phyloP scores from a whole-genome alignment of 1,140 invertebrate genomes.

The Penaeus chinensis region DNA sequence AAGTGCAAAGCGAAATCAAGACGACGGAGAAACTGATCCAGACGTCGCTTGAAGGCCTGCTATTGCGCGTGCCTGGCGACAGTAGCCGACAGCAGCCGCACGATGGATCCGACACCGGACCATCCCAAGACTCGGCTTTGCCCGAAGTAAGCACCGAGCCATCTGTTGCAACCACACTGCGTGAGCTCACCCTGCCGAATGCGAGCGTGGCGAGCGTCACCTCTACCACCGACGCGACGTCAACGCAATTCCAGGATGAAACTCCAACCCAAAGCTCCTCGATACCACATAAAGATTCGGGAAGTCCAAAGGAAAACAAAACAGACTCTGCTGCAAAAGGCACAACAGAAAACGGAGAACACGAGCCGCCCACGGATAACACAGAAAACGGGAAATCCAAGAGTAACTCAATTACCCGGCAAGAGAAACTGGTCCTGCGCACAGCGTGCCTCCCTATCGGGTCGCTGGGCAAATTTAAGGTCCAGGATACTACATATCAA shows the following conservation, averaged over 20 bases:
- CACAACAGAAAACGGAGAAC: background rate
- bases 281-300: no score
- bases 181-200: background rate
- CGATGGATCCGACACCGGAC: background rate
- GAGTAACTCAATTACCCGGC: background rate
- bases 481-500: constrained; percentile 47
- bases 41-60: constrained; percentile 42
- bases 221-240: background rate
- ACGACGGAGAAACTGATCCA: constrained; percentile 49
- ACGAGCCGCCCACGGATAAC: background rate
- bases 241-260: background rate
- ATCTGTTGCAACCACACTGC: background rate
- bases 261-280: background rate
- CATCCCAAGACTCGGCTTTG: background rate
- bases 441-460: constrained; percentile 49
- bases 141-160: no score
- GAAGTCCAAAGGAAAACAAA: background rate
- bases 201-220: background rate
- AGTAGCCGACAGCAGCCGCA: background rate
- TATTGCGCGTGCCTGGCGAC: constrained; percentile 40
- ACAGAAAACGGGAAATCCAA: constrained; percentile 22
- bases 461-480: constrained; percentile 43
- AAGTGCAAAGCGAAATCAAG: constrained; percentile 54
- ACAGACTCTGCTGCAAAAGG: background rate
- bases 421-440: constrained; percentile 33